Evolutionary conservation across 2,888 invertebrate species (phyloP).

Genomic region (Drosophila yooni): DNA sequence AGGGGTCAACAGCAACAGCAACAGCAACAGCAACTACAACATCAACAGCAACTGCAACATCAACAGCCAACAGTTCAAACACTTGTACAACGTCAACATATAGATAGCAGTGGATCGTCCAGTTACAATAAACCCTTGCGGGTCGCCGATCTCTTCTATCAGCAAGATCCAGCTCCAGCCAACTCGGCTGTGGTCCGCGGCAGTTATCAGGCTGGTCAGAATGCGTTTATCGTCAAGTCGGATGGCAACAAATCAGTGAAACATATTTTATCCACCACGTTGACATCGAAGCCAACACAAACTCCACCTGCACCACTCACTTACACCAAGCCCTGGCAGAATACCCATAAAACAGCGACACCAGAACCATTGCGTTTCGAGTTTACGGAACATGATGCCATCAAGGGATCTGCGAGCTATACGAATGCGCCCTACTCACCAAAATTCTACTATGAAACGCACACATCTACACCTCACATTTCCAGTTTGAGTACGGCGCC

Average conservation of each 20-base stretch:
- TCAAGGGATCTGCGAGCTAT: constrained; percentile 75
- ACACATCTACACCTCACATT: constrained; percentile 45
- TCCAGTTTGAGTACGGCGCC: constrained; percentile 31
- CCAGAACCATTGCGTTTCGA: constrained; percentile 82
- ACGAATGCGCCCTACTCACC: constrained; percentile 77
- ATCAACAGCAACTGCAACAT: constrained; percentile 32
- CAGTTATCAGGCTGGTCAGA: constrained; percentile 81
- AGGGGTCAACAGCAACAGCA: constrained; percentile 52
- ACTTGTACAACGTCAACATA: constrained; percentile 19
- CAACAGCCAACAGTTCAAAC: constrained; percentile 34
- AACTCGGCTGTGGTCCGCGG: constrained; percentile 72
- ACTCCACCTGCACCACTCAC: constrained; percentile 29
- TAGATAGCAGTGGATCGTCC: constrained; percentile 50
- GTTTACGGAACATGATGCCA: constrained; percentile 84
- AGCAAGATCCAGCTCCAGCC: constrained; percentile 68
- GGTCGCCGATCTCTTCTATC: constrained; percentile 71
- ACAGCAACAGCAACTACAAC: constrained; percentile 28
- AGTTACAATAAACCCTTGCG: constrained; percentile 62
- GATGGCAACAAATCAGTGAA: constrained; percentile 82
- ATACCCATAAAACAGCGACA: constrained; percentile 59
- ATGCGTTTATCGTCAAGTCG: constrained; percentile 81
- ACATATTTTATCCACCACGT: constrained; percentile 69
- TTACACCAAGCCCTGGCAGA: constrained; percentile 60
- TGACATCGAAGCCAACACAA: constrained; percentile 54
- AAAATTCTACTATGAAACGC: constrained; percentile 58